phyloP scores from a whole-genome alignment of 2,888 invertebrate species.

The Hypomecis atomaria region DNA sequence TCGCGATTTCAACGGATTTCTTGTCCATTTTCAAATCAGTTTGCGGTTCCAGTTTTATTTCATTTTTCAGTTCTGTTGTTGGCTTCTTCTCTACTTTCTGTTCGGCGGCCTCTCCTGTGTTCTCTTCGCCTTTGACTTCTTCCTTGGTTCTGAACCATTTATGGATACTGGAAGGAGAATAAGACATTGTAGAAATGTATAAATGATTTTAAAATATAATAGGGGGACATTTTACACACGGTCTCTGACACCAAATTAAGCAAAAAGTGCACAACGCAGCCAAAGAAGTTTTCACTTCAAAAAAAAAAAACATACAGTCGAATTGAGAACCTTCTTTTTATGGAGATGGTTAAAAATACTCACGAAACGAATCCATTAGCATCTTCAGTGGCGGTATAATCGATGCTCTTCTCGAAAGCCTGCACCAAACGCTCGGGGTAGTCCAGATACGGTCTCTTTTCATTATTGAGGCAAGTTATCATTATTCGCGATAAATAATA shows the following conservation, averaged over 20 bases:
- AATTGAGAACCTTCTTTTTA: too few relatives aligned
- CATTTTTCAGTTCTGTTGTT: too few relatives aligned
- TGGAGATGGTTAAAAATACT: constrained; percentile 36
- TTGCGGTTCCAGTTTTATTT: too few relatives aligned
- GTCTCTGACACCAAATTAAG: too few relatives aligned
- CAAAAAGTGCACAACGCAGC: not conserved
- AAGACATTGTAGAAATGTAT: not conserved
- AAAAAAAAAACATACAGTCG: too few relatives aligned
- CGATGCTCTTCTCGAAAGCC: constrained; percentile 40
- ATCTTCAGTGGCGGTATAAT: constrained; percentile 39
- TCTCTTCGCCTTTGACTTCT: not conserved
- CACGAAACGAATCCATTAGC: constrained; percentile 58
- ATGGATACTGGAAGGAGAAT: not conserved
- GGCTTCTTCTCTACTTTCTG: constrained; percentile 5
- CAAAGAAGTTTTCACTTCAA: too few relatives aligned
- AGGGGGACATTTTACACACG: too few relatives aligned
- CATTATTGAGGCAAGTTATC: too few relatives aligned
- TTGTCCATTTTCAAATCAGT: too few relatives aligned
- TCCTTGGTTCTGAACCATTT: constrained; percentile 10
- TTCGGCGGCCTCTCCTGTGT: not conserved
- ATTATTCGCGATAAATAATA: too few relatives aligned
- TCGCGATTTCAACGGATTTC: too few relatives aligned
- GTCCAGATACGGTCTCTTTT: constrained; percentile 19
- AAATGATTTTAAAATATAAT: not conserved
- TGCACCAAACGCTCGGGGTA: constrained; percentile 31